Conservation (phyloP, 2,113 vertebrate species). For the Petrocephalus microphthalmus region DNA sequence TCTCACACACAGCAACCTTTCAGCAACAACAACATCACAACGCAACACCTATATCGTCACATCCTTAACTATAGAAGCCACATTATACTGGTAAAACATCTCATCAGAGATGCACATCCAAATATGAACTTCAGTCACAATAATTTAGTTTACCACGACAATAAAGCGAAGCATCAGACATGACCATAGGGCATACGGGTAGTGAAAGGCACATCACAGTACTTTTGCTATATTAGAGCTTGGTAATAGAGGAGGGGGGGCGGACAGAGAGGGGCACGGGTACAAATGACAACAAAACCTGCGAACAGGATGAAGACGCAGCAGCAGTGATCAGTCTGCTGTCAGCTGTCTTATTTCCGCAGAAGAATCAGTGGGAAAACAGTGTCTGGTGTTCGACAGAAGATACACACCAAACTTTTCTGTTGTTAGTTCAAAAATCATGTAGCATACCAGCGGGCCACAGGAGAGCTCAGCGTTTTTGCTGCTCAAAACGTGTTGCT, state of each 20-base stretch:
- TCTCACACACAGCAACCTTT: not conserved
- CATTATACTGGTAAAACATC: not conserved
- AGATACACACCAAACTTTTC: not conserved
- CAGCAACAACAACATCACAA: too few species aligned
- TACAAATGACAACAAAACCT: not conserved
- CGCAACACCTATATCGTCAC: not conserved
- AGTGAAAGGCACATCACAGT: not conserved
- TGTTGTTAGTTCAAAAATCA: not conserved
- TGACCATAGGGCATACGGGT: not conserved
- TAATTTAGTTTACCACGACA: not conserved
- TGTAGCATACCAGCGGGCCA: not conserved
- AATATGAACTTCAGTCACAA: not conserved
- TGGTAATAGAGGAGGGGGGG: not conserved
- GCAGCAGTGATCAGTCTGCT: not conserved
- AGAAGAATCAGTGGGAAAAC: not conserved
- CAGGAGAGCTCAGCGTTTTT: not conserved
- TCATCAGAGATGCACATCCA: not conserved
- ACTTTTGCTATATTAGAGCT: not conserved
- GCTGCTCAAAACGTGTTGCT: not conserved
- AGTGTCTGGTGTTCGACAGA: not conserved
- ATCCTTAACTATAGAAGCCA: not conserved
- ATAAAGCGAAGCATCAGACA: not conserved
- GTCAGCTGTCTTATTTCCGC: not conserved
- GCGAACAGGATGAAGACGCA: not conserved
- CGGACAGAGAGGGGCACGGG: not conserved